These are phyloP conservation scores for Eumaeus atala DNA, from an alignment of 1,140 invertebrate species.

Conservation along the genomic window DNA sequence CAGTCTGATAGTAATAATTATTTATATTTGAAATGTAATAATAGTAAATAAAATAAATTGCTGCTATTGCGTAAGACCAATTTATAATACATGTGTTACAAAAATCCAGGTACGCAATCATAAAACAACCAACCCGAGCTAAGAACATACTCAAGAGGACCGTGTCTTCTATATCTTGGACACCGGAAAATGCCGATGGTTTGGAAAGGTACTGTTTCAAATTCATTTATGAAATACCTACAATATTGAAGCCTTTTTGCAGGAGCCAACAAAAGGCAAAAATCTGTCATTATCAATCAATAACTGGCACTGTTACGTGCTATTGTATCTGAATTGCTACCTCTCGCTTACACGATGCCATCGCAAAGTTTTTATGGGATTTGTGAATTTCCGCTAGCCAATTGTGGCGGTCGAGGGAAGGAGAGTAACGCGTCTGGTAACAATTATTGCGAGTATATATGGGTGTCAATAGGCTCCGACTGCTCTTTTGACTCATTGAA, in stretches of 20 bases:
- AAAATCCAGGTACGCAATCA: constrained; percentile 79
- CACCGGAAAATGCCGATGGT: constrained; percentile 95
- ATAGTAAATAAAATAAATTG: neutral
- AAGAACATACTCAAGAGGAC: constrained; percentile 93
- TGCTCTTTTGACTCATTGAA: too few species aligned
- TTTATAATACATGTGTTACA: constrained; percentile 4
- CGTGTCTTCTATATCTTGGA: constrained; percentile 90
- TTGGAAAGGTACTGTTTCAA: constrained; percentile 80
- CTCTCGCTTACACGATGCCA: too few species aligned
- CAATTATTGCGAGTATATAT: too few species aligned
- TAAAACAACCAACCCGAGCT: constrained; percentile 93
- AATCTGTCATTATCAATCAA: too few species aligned
- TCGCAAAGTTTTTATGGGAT: too few species aligned
- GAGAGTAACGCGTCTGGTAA: too few species aligned
- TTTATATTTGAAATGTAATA: neutral
- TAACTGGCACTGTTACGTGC: too few species aligned
- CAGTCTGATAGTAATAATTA: neutral
- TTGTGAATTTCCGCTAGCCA: too few species aligned
- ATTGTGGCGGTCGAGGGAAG: too few species aligned
- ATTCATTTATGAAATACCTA: neutral
- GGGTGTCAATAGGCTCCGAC: too few species aligned
- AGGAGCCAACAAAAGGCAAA: too few species aligned
- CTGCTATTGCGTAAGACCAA: neutral
- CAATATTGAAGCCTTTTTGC: constrained; percentile 1
- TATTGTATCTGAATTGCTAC: too few species aligned